A percentile compares a stretch with the other conserved stretches of the same genome.
Evolutionary conservation across 2,797 vertebrate genomes (phyloP).

Genomic region (Halcyon badia): DNA sequence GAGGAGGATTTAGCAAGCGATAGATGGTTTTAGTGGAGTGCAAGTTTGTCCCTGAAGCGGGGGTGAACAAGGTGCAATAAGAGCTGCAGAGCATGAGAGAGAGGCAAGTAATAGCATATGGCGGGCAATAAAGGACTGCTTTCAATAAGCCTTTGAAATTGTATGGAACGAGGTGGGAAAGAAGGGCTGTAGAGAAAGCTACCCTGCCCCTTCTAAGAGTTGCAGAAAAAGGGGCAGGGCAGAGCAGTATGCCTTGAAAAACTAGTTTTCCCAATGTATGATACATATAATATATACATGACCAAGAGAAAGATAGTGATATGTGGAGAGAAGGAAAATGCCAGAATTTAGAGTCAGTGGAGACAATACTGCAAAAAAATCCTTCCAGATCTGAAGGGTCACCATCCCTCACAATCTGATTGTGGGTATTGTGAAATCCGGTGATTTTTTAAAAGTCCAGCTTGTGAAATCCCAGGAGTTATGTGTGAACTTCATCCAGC

Average conservation of each 20-base stretch:
- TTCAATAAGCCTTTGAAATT: background rate
- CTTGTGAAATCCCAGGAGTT: constrained; percentile 43
- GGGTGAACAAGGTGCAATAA: background rate
- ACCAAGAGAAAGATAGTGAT: background rate
- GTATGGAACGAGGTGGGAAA: background rate
- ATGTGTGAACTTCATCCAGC: background rate
- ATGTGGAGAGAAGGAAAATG: background rate
- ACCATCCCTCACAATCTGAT: background rate
- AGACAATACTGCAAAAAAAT: background rate
- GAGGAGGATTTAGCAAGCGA: background rate
- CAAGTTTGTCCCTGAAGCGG: background rate
- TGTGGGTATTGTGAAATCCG: constrained; percentile 27
- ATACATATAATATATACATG: background rate
- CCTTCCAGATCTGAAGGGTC: background rate
- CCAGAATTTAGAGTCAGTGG: background rate
- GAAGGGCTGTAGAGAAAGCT: background rate
- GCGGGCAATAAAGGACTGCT: background rate
- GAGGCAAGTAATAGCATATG: constrained; percentile 11
- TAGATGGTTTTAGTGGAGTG: background rate
- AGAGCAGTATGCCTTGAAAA: background rate
- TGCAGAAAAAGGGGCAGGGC: background rate
- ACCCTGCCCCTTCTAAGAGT: background rate
- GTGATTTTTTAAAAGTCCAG: constrained; percentile 37
- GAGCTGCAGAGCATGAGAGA: background rate
- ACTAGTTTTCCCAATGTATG: background rate